Evolutionary conservation across 2,113 vertebrate species (phyloP).

Genomic region (Puntigrus tetrazona): DNA sequence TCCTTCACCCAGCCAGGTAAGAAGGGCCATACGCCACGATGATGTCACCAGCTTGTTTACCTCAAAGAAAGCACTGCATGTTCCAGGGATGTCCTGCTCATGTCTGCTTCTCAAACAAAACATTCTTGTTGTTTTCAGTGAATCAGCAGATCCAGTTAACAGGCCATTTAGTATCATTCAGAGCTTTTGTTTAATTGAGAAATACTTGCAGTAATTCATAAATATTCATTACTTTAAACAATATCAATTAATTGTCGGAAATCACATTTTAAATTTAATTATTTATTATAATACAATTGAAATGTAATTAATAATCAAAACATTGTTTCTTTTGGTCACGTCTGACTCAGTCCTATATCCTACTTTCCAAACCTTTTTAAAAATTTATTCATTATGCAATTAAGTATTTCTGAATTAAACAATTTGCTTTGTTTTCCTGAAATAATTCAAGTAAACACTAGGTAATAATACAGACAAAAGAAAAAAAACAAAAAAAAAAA

Average conservation of each 20-base stretch:
- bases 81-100: background rate
- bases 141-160: background rate
- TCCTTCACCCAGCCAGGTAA: constrained; percentile 93
- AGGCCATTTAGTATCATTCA: background rate
- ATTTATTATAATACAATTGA: too few species aligned
- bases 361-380: background rate
- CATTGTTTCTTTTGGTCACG: background rate
- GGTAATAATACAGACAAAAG: too few species aligned
- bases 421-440: too few species aligned
- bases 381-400: too few species aligned
- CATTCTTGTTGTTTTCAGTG: background rate
- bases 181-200: background rate
- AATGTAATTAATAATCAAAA: too few species aligned
- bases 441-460: too few species aligned
- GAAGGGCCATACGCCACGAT: background rate
- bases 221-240: background rate
- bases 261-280: too few species aligned
- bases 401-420: too few species aligned
- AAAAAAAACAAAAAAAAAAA: too few species aligned
- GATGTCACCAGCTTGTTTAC: constrained; percentile 34
- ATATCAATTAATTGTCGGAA: background rate
- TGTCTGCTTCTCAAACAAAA: background rate
- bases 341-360: background rate
- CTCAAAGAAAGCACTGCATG: background rate
- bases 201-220: background rate